These are phyloP conservation scores for Ptychoptera albimana DNA, from an alignment of 2,888 invertebrate species.

Conservation along the genomic window DNA sequence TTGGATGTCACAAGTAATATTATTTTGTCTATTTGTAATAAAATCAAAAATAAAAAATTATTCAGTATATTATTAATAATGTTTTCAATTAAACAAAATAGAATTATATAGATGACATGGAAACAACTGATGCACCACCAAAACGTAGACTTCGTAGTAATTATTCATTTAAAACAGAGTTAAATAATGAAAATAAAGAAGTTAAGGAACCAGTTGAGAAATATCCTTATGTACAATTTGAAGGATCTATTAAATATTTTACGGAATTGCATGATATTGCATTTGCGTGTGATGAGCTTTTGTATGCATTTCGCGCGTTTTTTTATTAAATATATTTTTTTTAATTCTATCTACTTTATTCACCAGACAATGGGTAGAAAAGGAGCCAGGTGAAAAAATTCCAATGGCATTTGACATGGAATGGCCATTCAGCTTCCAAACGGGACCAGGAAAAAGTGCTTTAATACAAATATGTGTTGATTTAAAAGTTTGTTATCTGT, in stretches of 20 bases:
- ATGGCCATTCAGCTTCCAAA: conserved; percentile 46
- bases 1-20: not conserved
- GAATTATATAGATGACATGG: not conserved
- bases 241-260: conserved; percentile 23
- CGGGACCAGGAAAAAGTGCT: conserved; percentile 41
- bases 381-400: conserved; percentile 23
- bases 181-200: conserved; percentile 18
- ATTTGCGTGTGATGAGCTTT: conserved; percentile 29
- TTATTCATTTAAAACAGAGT: conserved; percentile 8
- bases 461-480: conserved; percentile 44
- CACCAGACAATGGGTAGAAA: conserved; percentile 23
- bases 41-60: too few species aligned
- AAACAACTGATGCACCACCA: not conserved
- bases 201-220: conserved; percentile 16
- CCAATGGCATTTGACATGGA: conserved; percentile 49
- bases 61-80: too few species aligned
- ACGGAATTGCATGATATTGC: conserved; percentile 32
- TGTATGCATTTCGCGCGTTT: conserved; percentile 21
- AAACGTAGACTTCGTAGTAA: conserved; percentile 1
- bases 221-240: conserved; percentile 21
- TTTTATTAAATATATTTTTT: conserved; percentile 5
- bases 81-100: too few species aligned
- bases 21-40: too few species aligned
- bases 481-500: conserved; percentile 35
- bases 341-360: not conserved